phyloP scores from a whole-genome alignment of 2,113 vertebrate genomes.

The Phaetusa simplex region DNA sequence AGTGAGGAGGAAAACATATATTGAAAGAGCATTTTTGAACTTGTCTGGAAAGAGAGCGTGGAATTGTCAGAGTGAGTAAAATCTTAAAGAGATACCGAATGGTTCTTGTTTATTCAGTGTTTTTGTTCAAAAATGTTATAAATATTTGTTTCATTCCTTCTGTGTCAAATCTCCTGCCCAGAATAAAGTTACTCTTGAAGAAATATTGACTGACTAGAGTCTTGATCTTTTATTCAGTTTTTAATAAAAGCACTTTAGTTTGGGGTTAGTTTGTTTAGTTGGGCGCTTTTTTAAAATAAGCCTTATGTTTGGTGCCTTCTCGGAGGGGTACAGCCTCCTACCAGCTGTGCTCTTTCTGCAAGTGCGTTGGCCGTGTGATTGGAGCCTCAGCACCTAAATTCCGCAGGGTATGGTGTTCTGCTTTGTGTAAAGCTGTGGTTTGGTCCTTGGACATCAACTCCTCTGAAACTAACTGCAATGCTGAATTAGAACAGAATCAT shows the following conservation, averaged over 20 bases:
- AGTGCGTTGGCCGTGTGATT: fast-evolving
- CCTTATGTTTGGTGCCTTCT: background rate
- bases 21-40: background rate
- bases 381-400: background rate
- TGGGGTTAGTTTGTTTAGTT: background rate
- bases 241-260: background rate
- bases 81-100: background rate
- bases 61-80: background rate
- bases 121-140: background rate
- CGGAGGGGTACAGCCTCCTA: too few species aligned
- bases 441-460: background rate
- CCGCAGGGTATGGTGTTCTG: fast-evolving
- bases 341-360: background rate
- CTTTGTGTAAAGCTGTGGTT: fast-evolving
- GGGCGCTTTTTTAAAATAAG: background rate
- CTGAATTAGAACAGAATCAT: background rate
- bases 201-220: background rate
- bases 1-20: background rate
- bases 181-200: conserved; percentile 70
- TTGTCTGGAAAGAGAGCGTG: background rate
- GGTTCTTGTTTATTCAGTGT: background rate
- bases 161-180: conserved; percentile 39
- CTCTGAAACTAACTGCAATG: background rate
- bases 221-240: background rate
- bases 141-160: background rate